phyloP scores from a whole-genome alignment of 2,113 vertebrate species.

The Alaudala cheleensis region DNA sequence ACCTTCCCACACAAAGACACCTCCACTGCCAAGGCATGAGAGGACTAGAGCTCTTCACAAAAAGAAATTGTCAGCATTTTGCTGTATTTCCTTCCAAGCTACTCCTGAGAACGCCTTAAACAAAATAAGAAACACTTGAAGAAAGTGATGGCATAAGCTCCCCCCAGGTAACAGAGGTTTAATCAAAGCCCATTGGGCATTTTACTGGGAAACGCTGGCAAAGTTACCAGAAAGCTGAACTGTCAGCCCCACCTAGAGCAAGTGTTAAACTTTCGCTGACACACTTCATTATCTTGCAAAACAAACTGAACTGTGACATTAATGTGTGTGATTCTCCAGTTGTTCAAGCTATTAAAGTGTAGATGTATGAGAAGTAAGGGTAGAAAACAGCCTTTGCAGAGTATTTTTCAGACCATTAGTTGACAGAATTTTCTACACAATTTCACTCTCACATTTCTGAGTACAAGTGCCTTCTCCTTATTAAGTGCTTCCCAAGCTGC shows the following conservation, averaged over 20 bases:
- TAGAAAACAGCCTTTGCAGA: conserved; percentile 61
- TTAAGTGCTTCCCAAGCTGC: neutral
- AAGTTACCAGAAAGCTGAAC: neutral
- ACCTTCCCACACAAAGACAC: neutral
- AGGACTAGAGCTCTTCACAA: neutral
- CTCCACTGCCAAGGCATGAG: neutral
- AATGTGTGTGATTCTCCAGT: conserved; percentile 16
- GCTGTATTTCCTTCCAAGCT: neutral
- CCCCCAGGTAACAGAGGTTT: neutral
- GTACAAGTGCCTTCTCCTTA: conserved; percentile 22
- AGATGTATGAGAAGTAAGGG: conserved; percentile 52
- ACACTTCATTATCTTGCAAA: conserved; percentile 54
- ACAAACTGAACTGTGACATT: conserved; percentile 59
- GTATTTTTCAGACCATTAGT: conserved; percentile 67
- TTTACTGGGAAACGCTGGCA: neutral
- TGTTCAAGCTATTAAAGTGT: conserved; percentile 42
- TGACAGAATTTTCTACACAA: conserved; percentile 65
- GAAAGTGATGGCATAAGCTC: neutral
- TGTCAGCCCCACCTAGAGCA: neutral
- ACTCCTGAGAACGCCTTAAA: neutral
- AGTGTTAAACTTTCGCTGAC: conserved; percentile 41
- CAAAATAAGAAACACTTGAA: neutral
- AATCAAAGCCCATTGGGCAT: neutral
- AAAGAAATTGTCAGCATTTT: neutral
- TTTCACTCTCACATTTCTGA: conserved; percentile 50